Percentiles rank a stretch among this genome's conserved stretches.
Evolutionary conservation across 1,140 invertebrate species (phyloP).

Genomic region (Drosophila paulistorum): DNA sequence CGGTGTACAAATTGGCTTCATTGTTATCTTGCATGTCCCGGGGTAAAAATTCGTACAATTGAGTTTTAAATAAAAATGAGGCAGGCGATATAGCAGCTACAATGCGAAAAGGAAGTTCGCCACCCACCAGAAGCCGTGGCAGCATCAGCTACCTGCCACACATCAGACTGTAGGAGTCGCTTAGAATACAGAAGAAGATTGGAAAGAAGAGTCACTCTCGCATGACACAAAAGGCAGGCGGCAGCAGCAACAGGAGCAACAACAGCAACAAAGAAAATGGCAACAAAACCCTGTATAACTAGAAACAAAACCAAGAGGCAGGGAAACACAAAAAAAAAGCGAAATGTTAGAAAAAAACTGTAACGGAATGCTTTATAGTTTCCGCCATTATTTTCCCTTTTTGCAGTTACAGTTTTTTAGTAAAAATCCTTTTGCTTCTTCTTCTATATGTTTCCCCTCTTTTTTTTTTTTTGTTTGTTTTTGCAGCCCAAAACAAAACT

Average conservation of each 20-base stretch:
- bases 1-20: conserved; percentile 44
- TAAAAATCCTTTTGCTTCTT: conserved; percentile 25
- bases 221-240: conserved; percentile 53
- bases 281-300: conserved; percentile 34
- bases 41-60: conserved; percentile 48
- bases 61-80: conserved; percentile 63
- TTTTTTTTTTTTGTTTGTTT: neutral
- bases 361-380: conserved; percentile 75
- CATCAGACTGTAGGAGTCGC: conserved; percentile 31
- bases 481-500: neutral
- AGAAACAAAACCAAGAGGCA: conserved; percentile 16
- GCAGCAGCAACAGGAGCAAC: conserved; percentile 58
- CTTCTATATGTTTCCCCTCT: conserved; percentile 17
- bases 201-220: conserved; percentile 39
- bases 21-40: conserved; percentile 33
- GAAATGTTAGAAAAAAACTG: conserved; percentile 43
- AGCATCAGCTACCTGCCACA: conserved; percentile 48
- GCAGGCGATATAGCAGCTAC: conserved; percentile 37
- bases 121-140: conserved; percentile 3
- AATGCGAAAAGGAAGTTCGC: conserved; percentile 27
- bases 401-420: conserved; percentile 53
- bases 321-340: too few relatives aligned
- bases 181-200: conserved; percentile 22
- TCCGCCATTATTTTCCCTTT: conserved; percentile 58
- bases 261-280: conserved; percentile 53